Evolutionary conservation across 2,113 vertebrate genomes (phyloP).

Genomic region (Crocuta crocuta): DNA sequence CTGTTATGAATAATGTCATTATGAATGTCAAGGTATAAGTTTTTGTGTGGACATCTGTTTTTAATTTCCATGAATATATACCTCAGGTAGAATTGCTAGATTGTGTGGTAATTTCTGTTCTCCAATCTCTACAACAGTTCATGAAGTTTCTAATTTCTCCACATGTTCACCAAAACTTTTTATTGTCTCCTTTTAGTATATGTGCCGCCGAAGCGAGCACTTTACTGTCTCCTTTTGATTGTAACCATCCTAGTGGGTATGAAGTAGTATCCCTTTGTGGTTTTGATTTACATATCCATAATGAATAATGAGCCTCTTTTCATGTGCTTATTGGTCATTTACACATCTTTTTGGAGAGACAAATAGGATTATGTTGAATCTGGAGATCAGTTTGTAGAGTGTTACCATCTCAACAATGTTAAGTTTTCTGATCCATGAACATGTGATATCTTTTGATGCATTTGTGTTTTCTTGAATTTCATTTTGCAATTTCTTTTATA

Average conservation of each 20-base stretch:
- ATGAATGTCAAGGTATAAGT: not conserved
- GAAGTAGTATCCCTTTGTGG: not conserved
- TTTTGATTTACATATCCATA: not conserved
- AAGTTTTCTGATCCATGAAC: not conserved
- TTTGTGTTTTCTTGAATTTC: not conserved
- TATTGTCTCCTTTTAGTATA: not conserved
- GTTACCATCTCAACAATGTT: not conserved
- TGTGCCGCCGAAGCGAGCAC: no score
- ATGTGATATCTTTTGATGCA: not conserved
- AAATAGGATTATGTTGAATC: not conserved
- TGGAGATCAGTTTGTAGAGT: not conserved
- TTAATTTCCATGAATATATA: not conserved
- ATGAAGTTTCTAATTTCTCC: not conserved
- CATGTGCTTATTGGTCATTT: not conserved
- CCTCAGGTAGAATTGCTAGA: not conserved
- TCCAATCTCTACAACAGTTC: not conserved
- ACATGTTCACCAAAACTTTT: not conserved
- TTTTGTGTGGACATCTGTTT: not conserved
- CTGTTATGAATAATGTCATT: not conserved
- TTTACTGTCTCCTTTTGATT: not conserved
- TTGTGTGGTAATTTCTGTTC: not conserved
- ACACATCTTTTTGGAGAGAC: not conserved
- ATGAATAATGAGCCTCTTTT: not conserved
- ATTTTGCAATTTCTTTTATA: not conserved
- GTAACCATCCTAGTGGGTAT: not conserved